A percentile compares a stretch with the other conserved stretches of the same genome.
These are phyloP conservation scores for Darevskia nairensis DNA, from an alignment of 2,797 vertebrate species.

Conservation along the genomic window DNA sequence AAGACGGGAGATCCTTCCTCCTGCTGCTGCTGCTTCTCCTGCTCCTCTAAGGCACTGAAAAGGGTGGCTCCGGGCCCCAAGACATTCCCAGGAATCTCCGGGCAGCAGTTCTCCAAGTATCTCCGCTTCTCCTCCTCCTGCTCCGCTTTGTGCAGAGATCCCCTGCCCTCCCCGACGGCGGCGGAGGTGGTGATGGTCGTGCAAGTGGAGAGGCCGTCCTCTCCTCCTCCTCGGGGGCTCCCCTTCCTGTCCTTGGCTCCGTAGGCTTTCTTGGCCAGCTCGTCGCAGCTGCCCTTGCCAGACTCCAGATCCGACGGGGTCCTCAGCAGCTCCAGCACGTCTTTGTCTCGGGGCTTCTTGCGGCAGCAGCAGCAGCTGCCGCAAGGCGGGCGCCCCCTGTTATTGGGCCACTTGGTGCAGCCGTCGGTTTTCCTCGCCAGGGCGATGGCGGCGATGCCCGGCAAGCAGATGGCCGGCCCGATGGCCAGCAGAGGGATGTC, in stretches of 20 bases:
- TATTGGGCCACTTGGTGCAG: slow-evolving; percentile 81
- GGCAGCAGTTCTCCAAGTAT: slow-evolving; percentile 80
- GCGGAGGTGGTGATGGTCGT: slow-evolving; percentile 59
- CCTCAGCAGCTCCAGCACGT: slow-evolving; percentile 75
- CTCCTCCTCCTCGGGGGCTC: slow-evolving; percentile 31
- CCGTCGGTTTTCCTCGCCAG: slow-evolving; percentile 84
- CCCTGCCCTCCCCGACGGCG: slow-evolving; percentile 70
- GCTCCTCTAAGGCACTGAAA: slow-evolving; percentile 79
- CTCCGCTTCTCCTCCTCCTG: slow-evolving; percentile 74
- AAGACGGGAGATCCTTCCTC: not conserved
- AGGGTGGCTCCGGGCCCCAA: slow-evolving; percentile 65
- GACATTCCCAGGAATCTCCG: slow-evolving; percentile 69
- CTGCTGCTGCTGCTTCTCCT: slow-evolving; percentile 1
- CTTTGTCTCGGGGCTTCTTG: slow-evolving; percentile 63
- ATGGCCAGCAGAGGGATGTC: slow-evolving; percentile 85
- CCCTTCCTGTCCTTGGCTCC: slow-evolving; percentile 61
- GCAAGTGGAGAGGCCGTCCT: slow-evolving; percentile 54
- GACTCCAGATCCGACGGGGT: slow-evolving; percentile 82
- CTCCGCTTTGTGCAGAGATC: slow-evolving; percentile 65
- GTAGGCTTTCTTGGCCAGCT: slow-evolving; percentile 71
- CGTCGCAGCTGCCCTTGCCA: slow-evolving; percentile 78
- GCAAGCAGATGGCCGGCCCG: slow-evolving; percentile 85
- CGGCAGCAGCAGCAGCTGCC: not conserved
- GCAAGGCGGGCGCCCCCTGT: not conserved
- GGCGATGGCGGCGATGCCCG: slow-evolving; percentile 83